These are phyloP conservation scores for Agonopterix arenella DNA, from an alignment of 2,888 invertebrate genomes.

Conservation along the genomic window DNA sequence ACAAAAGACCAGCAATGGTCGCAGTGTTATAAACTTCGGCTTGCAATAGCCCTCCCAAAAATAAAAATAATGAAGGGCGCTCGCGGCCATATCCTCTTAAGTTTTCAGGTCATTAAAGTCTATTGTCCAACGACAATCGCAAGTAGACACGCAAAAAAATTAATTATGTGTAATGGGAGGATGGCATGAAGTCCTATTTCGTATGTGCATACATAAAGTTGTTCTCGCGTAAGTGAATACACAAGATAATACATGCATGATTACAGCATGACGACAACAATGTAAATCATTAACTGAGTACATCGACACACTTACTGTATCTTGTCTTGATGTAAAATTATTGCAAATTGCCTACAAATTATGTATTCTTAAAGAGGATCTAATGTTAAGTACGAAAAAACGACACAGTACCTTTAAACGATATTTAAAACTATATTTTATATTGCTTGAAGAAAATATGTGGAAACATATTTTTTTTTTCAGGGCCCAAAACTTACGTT, in stretches of 20 bases:
- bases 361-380: too few species aligned
- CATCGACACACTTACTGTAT: constrained; percentile 32
- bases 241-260: constrained; percentile 15
- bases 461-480: too few species aligned
- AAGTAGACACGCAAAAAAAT: not conserved
- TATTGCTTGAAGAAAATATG: too few species aligned
- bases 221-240: constrained; percentile 7
- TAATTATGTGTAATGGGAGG: not conserved
- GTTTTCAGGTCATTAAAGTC: constrained; percentile 1
- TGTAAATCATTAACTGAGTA: constrained; percentile 18
- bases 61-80: not conserved
- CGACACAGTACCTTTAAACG: too few species aligned
- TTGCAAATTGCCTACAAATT: too few species aligned
- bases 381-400: too few species aligned
- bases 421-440: too few species aligned
- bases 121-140: not conserved
- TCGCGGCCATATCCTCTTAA: not conserved
- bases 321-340: too few species aligned
- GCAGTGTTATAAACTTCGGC: not conserved
- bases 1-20: not conserved
- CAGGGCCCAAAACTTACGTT: too few species aligned
- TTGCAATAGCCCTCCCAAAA: not conserved
- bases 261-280: constrained; percentile 16
- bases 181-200: constrained; percentile 13
- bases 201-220: constrained; percentile 11